Base-by-base conservation (phyloP, 2,797 vertebrate species). In the Sebastiscus tertius region DNA sequence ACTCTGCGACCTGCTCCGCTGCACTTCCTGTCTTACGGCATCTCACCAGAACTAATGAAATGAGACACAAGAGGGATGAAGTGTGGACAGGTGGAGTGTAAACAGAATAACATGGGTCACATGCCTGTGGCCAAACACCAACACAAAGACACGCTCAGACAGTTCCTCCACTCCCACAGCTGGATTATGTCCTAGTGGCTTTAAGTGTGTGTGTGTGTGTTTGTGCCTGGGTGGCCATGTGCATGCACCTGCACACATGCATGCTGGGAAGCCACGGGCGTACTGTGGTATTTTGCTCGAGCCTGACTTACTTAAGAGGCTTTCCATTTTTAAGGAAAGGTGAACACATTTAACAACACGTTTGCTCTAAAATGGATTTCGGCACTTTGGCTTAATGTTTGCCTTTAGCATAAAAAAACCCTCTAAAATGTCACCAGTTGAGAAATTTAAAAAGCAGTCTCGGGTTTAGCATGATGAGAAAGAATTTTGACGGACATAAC, bases 21-120 rank as follows among this genome's bases (percentile, higher is more conserved):
- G 46, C 54, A 52, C 33, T 46, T 69, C 20, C 26, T 18, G 8
- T 69, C 34, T 8, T 58, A 10, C 20, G 7, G 16, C 76, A 55
- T 81, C 72, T 84, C 46, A 68, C 39, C 55, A 74, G 46, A 62
- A 52, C 75, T 81, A 81, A 88, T 76, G 59, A 75, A 83, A 91
- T 24, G 59, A 77, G 42, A 59, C 67, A 78, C 68, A 46, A 68
- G 54, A 80, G 75, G 60, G 54, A 14, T 60, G 36, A 85, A 80
- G 69, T 60, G 69, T 36, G 29, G 79, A 90, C 73, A 78, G 80
- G 79, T 73, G 34, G 82, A 76, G 70, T 55, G 85, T 74, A 81
- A 83, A 90, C 86, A 77, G 67, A 72, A 68, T 73, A 70, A 77
- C 73, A 22, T 3, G 26, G 59, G 59, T 75, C 69, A 66, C 58